phyloP scores from a whole-genome alignment of 2,888 invertebrate genomes.

The Augochlorella aurata region DNA sequence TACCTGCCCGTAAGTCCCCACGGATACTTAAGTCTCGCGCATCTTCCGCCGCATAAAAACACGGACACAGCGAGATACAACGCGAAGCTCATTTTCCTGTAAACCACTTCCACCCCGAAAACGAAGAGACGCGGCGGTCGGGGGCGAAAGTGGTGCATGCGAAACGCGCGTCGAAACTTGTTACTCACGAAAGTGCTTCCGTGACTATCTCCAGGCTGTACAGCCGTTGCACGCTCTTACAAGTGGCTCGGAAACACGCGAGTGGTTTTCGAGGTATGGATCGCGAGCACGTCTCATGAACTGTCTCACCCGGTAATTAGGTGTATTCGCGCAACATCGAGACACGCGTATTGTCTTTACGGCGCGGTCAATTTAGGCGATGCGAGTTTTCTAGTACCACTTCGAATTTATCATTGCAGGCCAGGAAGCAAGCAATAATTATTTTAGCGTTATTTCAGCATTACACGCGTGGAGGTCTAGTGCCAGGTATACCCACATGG shows the following conservation, averaged over 20 bases:
- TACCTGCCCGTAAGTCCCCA: not conserved
- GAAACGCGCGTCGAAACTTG: constrained; percentile 66
- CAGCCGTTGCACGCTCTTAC: constrained; percentile 54
- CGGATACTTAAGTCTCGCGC: not conserved
- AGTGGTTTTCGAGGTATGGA: constrained; percentile 47
- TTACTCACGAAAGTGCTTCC: constrained; percentile 65
- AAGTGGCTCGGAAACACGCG: constrained; percentile 65
- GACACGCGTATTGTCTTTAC: too few species aligned
- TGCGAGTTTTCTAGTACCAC: too few species aligned
- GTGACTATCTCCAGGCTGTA: constrained; percentile 63
- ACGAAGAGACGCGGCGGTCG: constrained; percentile 19
- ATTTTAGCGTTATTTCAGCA: too few species aligned
- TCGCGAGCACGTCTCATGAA: constrained; percentile 38
- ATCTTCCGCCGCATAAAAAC: constrained; percentile 20
- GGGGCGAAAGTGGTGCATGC: constrained; percentile 50
- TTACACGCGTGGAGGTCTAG: too few species aligned
- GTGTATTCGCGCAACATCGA: constrained; percentile 33
- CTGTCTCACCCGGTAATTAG: constrained; percentile 43
- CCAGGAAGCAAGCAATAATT: too few species aligned
- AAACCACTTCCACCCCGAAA: constrained; percentile 30
- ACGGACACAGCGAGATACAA: constrained; percentile 1
- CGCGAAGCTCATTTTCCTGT: constrained; percentile 38
- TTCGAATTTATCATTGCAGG: too few species aligned
- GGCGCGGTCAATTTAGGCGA: too few species aligned
- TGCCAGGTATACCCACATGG: too few species aligned